These are phyloP conservation scores for Alosa alosa DNA, from an alignment of 2,113 vertebrate species.

Conservation along the genomic window DNA sequence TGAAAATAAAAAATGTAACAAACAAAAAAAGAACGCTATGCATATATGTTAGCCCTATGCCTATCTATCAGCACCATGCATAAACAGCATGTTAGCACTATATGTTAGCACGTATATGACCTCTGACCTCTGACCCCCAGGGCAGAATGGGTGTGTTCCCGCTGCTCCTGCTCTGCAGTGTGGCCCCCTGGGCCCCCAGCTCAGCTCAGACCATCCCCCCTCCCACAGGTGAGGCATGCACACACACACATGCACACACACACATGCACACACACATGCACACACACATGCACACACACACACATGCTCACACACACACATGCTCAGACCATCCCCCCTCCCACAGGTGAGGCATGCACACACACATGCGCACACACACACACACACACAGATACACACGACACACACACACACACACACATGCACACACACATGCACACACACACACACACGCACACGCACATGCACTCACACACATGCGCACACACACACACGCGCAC, in stretches of 20 bases:
- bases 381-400: neutral
- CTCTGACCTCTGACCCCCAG: conserved; percentile 61
- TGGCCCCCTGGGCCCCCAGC: conserved; percentile 68
- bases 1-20: too few relatives aligned
- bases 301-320: neutral
- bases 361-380: neutral
- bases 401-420: neutral
- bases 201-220: conserved; percentile 62
- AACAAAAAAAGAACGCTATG: too few relatives aligned
- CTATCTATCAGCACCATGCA: too few relatives aligned
- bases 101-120: too few relatives aligned
- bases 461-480: neutral
- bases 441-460: neutral
- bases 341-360: neutral
- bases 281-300: neutral
- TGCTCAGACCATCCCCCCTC: too few relatives aligned
- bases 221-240: conserved; percentile 69
- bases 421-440: neutral
- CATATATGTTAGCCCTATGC: too few relatives aligned
- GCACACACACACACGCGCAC: neutral
- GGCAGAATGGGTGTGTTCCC: conserved; percentile 91
- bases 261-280: neutral
- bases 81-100: too few relatives aligned
- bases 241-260: neutral
- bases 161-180: conserved; percentile 80